Evolutionary conservation across 2,797 vertebrate genomes (phyloP).

Genomic region (Sebastes cheni): DNA sequence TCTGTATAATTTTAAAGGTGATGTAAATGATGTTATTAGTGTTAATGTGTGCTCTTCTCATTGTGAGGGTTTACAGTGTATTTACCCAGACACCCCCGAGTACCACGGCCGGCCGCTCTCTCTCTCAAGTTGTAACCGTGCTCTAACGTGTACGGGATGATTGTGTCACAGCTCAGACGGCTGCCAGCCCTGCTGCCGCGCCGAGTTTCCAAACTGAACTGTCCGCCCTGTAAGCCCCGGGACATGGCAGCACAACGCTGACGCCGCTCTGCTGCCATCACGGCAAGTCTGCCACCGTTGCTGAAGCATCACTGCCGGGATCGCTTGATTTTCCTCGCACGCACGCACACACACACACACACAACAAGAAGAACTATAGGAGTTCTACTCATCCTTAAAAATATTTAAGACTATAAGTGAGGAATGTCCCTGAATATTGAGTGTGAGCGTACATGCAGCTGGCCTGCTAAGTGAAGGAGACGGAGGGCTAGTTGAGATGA

Average conservation of each 20-base stretch:
- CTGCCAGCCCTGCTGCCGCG: constrained; percentile 24
- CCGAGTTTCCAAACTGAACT: constrained; percentile 26
- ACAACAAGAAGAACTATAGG: neutral
- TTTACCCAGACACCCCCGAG: neutral
- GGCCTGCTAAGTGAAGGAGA: constrained; percentile 30
- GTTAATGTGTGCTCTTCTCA: neutral
- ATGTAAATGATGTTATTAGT: too few relatives aligned
- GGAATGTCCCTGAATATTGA: constrained; percentile 19
- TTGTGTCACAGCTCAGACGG: constrained; percentile 5
- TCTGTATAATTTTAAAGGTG: neutral
- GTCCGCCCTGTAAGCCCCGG: constrained; percentile 3
- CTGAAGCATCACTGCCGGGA: neutral
- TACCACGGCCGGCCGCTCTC: neutral
- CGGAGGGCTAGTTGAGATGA: constrained; percentile 45
- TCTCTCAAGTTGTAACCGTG: neutral
- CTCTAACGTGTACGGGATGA: neutral
- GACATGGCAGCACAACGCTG: constrained; percentile 34
- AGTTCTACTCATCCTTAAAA: neutral
- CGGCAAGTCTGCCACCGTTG: constrained; percentile 4
- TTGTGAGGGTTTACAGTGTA: neutral
- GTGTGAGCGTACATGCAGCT: constrained; percentile 55
- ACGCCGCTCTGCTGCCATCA: constrained; percentile 30
- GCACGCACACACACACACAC: neutral
- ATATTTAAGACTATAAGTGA: constrained; percentile 15
- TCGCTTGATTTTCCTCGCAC: neutral